phyloP scores from a whole-genome alignment of 2,797 vertebrate genomes.

The Scyliorhinus canicula region DNA sequence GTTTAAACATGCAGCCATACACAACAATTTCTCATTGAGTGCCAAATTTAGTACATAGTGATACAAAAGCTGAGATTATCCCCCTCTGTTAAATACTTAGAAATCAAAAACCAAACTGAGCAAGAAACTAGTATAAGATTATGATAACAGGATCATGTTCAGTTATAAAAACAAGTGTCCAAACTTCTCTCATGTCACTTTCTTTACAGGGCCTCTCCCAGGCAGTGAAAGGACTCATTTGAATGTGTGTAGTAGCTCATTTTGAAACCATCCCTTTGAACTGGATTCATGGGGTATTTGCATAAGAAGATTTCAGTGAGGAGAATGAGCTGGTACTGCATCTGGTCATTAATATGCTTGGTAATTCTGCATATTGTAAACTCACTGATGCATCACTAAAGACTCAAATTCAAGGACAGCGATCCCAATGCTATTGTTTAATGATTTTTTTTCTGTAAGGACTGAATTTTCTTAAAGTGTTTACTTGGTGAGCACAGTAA shows the following conservation, averaged over 20 bases:
- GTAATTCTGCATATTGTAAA: conserved; percentile 99
- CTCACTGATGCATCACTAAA: conserved; percentile 98
- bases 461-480: conserved; percentile 80
- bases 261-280: conserved; percentile 94
- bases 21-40: conserved; percentile 57
- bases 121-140: conserved; percentile 85
- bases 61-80: conserved; percentile 92
- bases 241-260: conserved; percentile 68
- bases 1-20: conserved; percentile 37
- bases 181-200: conserved; percentile 99
- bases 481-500: conserved; percentile 81
- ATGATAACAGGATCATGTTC: conserved; percentile 98
- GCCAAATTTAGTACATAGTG: conserved; percentile 85
- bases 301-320: conserved; percentile 98
- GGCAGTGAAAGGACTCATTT: conserved; percentile 59
- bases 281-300: conserved; percentile 98
- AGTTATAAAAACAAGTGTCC: conserved; percentile 91
- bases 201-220: conserved; percentile 70
- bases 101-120: conserved; percentile 80
- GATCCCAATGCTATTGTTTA: conserved; percentile 94
- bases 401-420: conserved; percentile 85
- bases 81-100: conserved; percentile 74
- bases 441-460: conserved; percentile 44
- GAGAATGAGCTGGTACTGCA: conserved; percentile 85
- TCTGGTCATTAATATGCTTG: conserved; percentile 99